phyloP scores from a whole-genome alignment of 2,113 vertebrate species.

The Hippocampus barbouri region DNA sequence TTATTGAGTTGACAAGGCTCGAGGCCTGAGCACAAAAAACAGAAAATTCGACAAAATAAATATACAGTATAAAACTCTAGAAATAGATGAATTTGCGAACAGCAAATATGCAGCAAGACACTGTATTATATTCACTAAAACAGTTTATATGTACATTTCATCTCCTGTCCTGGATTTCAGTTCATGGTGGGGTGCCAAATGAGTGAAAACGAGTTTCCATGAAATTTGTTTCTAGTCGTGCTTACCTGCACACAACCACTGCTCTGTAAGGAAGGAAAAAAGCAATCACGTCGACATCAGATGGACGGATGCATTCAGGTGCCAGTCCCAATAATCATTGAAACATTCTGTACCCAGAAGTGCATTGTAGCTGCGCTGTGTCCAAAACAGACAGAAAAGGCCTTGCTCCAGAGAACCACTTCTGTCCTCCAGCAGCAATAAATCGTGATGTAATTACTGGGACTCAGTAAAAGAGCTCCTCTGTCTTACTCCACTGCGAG shows the following conservation, averaged over 20 bases:
- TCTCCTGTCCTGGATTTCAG: too few species aligned
- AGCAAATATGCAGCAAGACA: too few species aligned
- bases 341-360: constrained; percentile 57
- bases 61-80: too few species aligned
- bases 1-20: too few species aligned
- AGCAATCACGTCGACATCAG: constrained; percentile 40
- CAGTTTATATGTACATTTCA: background rate
- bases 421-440: background rate
- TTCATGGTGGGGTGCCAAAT: background rate
- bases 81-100: too few species aligned
- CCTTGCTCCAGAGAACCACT: constrained; percentile 33
- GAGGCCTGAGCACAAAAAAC: too few species aligned
- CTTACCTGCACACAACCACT: constrained; percentile 56
- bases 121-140: background rate
- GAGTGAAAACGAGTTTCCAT: background rate
- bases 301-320: constrained; percentile 51
- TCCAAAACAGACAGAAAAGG: constrained; percentile 64
- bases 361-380: constrained; percentile 62
- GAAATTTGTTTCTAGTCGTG: constrained; percentile 27
- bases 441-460: constrained; percentile 34
- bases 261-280: constrained; percentile 47
- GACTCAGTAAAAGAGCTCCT: constrained; percentile 56
- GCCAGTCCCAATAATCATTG: constrained; percentile 37
- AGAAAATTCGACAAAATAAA: too few species aligned
- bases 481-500: constrained; percentile 71